Evolutionary conservation across 2,113 vertebrate genomes (phyloP).

Genomic region (Drymodes brunneopygia): DNA sequence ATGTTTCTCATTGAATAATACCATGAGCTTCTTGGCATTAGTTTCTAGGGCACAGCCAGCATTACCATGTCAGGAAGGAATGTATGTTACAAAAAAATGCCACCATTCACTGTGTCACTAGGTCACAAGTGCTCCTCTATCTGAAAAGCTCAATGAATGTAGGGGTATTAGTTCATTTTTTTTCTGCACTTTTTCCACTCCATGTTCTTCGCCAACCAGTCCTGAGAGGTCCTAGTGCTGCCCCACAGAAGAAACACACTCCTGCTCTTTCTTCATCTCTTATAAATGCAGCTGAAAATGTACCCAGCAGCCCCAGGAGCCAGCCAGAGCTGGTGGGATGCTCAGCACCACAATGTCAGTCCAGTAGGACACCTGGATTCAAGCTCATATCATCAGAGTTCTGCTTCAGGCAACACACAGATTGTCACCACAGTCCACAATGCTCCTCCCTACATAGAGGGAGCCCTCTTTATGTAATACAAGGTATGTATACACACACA

Average conservation of each 20-base stretch:
- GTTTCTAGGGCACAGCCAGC: neutral
- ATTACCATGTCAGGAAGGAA: slow-evolving; percentile 9
- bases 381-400: neutral
- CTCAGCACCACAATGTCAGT: neutral
- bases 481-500: neutral
- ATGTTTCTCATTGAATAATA: neutral
- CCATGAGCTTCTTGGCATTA: neutral
- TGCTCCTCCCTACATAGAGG: neutral
- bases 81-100: neutral
- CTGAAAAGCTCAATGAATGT: neutral
- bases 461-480: neutral
- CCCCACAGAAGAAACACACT: neutral
- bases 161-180: neutral
- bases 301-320: neutral
- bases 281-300: neutral
- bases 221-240: neutral
- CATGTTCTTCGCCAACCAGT: neutral
- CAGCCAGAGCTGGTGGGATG: neutral
- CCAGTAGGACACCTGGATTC: neutral
- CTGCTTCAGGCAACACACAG: neutral
- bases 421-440: neutral
- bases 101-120: neutral
- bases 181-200: neutral
- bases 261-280: neutral
- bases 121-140: neutral